Base-by-base conservation (phyloP, 2,888 invertebrate genomes). In the Trissoscelio sp. region DNA sequence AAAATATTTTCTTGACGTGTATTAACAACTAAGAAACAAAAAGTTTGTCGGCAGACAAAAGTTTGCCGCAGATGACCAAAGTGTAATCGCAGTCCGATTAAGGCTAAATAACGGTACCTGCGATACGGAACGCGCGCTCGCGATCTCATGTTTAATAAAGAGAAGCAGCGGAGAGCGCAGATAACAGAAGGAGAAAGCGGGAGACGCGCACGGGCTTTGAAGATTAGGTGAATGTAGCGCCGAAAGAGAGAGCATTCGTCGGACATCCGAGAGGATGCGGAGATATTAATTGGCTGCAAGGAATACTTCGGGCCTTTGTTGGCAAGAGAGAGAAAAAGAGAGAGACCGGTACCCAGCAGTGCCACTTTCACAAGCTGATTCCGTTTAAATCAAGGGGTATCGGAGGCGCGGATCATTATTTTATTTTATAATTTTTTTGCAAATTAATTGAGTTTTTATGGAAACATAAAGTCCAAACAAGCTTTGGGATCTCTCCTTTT, bases 91-190 rank as follows among this genome's bases (percentile, higher is more conserved):
- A 53, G 5, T 22, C 44, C 58, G 78, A 79, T 79, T 79, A 72
- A 79, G 78, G 78, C 48, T 79, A 72, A 79, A 79, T 70, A 79
- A 79, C 78, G 78, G 79, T 79, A 79, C 79, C 51, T 66, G 22
- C 18, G 46, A 55, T 57, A 55, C 16, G 37, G 37, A n/a, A 42
- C 39, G 11, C 14, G 22, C 62, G 66, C 66, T 42, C 64, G 66
- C 53, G 58, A 58, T 66, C 58, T 57, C 37, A 60, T 78, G 64
- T 51, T 64, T 78, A 70, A 57, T 64, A 72, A 58, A 48, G 57
- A 64, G 58, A 55, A 55, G 69, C 58, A n/a, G 55, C 48, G 64
- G 44, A 64, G 16, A 48, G 78, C 78, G 48, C 78, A 48, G 78
- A 72, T 77, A 60, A 78, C 37, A 70, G 70, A 78, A 64, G 70